phyloP scores from a whole-genome alignment of 2,888 invertebrate species.

The Zygaena filipendulae region DNA sequence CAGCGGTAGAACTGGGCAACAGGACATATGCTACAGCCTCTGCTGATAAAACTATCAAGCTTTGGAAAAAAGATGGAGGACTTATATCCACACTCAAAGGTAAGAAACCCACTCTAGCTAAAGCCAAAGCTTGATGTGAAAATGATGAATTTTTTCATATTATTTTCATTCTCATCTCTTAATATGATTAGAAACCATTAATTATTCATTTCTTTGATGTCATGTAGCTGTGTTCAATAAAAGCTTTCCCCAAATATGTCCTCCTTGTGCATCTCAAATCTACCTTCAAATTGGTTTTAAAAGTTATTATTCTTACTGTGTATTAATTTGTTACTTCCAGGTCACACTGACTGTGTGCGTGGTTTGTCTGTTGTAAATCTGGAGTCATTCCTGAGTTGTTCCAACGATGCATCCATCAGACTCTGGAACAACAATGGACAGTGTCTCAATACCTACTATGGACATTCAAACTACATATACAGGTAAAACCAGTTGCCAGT shows the following conservation, averaged over 20 bases:
- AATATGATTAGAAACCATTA: too few relatives aligned
- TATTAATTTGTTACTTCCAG: constrained; percentile 40
- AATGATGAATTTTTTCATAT: too few relatives aligned
- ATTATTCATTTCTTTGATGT: too few relatives aligned
- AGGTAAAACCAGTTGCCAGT: too few relatives aligned
- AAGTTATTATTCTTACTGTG: not conserved
- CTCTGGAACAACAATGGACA: constrained; percentile 86
- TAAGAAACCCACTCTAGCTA: constrained; percentile 31
- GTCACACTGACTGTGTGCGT: constrained; percentile 94
- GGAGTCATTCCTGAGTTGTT: constrained; percentile 87
- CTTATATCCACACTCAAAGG: constrained; percentile 74
- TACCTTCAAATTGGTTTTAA: too few relatives aligned
- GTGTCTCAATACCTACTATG: constrained; percentile 79
- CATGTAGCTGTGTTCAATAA: too few relatives aligned
- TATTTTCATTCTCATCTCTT: too few relatives aligned
- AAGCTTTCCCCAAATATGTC: too few relatives aligned
- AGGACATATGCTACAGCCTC: constrained; percentile 83
- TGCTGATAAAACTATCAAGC: constrained; percentile 89
- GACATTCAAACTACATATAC: constrained; percentile 92
- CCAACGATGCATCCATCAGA: constrained; percentile 91
- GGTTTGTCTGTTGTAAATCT: constrained; percentile 76
- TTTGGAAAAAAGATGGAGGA: constrained; percentile 81
- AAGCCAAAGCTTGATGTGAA: too few relatives aligned
- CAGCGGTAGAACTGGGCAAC: constrained; percentile 66
- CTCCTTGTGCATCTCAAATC: too few relatives aligned